phyloP scores from a whole-genome alignment of 1,140 invertebrate genomes.

The Holcopasites calliopsidis region DNA sequence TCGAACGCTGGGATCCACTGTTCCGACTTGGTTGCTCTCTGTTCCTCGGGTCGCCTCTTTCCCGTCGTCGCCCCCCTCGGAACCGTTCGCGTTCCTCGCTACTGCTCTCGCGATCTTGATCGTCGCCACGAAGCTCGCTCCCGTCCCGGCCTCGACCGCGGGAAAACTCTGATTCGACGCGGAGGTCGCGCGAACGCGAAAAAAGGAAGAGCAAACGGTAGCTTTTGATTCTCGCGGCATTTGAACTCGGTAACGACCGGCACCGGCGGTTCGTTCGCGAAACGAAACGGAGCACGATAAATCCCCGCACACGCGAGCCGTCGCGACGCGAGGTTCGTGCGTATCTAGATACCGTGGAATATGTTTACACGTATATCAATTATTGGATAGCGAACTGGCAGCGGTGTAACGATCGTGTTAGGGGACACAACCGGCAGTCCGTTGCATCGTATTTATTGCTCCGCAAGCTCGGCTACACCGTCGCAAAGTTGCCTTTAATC shows the following conservation, averaged over 20 bases:
- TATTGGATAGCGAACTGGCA: conserved; percentile 24
- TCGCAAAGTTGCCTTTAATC: too few species aligned
- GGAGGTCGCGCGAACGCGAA: neutral
- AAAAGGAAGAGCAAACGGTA: too few species aligned
- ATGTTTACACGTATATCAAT: conserved; percentile 49
- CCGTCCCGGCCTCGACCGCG: neutral
- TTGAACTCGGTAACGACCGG: neutral
- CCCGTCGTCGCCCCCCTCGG: neutral
- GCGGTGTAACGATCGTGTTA: conserved; percentile 37
- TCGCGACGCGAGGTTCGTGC: conserved; percentile 33
- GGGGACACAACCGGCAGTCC: conserved; percentile 19
- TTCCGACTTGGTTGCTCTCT: conserved; percentile 35
- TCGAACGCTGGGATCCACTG: conserved; percentile 51
- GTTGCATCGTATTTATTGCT: conserved; percentile 53
- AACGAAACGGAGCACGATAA: conserved; percentile 5
- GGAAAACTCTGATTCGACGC: neutral
- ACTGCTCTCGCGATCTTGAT: too few species aligned
- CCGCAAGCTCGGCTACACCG: neutral
- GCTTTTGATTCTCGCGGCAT: too few species aligned
- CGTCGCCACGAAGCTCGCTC: too few species aligned
- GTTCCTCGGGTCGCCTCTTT: neutral
- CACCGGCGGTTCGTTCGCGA: conserved; percentile 8
- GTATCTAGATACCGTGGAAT: conserved; percentile 49
- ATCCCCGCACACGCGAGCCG: neutral
- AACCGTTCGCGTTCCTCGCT: neutral